Conservation (phyloP, 2,888 invertebrate species). For the Cotesia congregata region DNA sequence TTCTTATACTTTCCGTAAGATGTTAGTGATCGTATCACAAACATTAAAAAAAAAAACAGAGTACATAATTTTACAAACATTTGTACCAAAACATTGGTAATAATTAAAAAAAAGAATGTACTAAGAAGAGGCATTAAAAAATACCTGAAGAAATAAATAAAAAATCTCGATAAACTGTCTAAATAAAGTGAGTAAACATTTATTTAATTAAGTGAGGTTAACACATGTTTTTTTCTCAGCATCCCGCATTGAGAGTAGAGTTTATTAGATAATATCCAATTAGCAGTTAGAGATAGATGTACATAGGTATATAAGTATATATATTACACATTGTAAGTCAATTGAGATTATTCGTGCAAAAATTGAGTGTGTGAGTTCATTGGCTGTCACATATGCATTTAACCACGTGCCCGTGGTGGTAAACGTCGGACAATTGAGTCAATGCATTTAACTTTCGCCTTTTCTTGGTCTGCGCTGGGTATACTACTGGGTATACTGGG, state of each 20-base stretch:
- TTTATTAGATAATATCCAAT: background rate
- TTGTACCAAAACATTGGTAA: too few species aligned
- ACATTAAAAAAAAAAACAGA: too few species aligned
- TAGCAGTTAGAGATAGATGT: background rate
- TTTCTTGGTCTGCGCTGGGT: background rate
- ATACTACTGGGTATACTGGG: background rate
- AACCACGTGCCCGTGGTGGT: conserved; percentile 3
- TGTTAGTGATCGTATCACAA: too few species aligned
- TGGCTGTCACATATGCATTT: conserved; percentile 12
- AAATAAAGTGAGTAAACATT: too few species aligned
- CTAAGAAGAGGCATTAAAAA: too few species aligned
- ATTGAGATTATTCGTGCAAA: conserved; percentile 9
- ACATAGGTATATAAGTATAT: background rate
- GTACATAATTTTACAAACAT: too few species aligned
- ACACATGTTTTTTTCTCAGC: background rate
- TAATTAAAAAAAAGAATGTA: too few species aligned
- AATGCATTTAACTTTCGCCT: background rate
- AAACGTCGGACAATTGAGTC: background rate
- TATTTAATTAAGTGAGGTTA: too few species aligned
- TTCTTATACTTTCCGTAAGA: too few species aligned
- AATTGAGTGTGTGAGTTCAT: conserved; percentile 14
- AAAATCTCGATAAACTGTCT: too few species aligned
- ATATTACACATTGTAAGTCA: conserved; percentile 18
- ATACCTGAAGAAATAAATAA: too few species aligned
- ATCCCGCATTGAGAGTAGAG: background rate